These are phyloP conservation scores for Oceanodroma tethys DNA, from an alignment of 2,113 vertebrate species.

Conservation along the genomic window DNA sequence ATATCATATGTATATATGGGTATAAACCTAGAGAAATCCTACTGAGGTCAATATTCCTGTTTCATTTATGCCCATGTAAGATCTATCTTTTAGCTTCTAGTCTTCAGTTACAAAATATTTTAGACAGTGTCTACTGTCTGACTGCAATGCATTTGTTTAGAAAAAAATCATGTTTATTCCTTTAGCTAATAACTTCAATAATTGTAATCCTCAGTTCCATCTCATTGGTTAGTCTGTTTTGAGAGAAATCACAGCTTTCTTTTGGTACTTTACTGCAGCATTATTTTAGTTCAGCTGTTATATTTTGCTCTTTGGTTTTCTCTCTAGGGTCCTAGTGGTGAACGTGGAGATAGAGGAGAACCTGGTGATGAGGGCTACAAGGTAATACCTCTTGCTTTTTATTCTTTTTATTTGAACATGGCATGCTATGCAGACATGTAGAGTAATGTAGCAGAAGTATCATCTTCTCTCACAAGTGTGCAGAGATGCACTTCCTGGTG, in stretches of 20 bases:
- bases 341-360: constrained; percentile 88
- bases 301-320: constrained; percentile 3
- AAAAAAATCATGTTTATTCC: background rate
- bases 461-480: background rate
- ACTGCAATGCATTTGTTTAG: background rate
- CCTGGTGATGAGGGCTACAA: constrained; percentile 88
- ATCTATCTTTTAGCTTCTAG: background rate
- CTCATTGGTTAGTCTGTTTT: background rate
- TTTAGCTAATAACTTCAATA: background rate
- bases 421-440: background rate
- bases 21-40: background rate
- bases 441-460: background rate
- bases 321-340: constrained; percentile 83
- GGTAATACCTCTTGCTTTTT: constrained; percentile 71
- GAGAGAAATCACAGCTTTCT: background rate
- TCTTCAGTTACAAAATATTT: background rate
- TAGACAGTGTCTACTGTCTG: background rate
- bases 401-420: background rate
- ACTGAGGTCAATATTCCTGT: background rate
- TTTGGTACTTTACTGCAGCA: background rate
- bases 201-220: background rate
- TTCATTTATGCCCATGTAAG: background rate
- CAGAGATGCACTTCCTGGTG: background rate
- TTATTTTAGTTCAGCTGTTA: background rate
- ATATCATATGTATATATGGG: background rate